A percentile compares a stretch with the other conserved stretches of the same genome.
Evolutionary conservation across 2,888 invertebrate species (phyloP).

Genomic region (Drosophila meridiana): DNA sequence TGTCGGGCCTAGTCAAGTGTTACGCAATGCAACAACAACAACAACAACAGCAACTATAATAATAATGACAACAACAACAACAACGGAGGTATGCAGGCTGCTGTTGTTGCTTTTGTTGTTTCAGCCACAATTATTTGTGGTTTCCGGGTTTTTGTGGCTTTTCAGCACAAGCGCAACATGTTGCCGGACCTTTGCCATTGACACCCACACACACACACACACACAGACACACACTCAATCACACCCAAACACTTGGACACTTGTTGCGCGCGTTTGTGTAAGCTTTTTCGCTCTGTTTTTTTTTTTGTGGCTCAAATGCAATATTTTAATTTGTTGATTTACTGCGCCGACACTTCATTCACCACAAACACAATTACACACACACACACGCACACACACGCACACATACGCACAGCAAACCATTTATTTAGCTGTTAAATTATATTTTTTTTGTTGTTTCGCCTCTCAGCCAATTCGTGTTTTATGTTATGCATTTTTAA

Average conservation of each 20-base stretch:
- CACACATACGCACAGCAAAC: slow-evolving; percentile 30
- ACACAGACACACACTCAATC: not conserved
- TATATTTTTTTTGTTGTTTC: slow-evolving; percentile 34
- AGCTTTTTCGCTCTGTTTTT: slow-evolving; percentile 16
- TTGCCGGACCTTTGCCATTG: slow-evolving; percentile 57
- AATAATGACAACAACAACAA: slow-evolving; percentile 12
- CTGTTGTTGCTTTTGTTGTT: slow-evolving; percentile 42
- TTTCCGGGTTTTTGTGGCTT: slow-evolving; percentile 77
- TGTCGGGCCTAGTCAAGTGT: slow-evolving; percentile 49
- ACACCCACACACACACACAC: slow-evolving; percentile 14
- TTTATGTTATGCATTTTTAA: slow-evolving; percentile 71
- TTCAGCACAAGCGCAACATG: slow-evolving; percentile 66
- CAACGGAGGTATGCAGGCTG: slow-evolving; percentile 5
- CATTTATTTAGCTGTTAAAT: slow-evolving; percentile 53
- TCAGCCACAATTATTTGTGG: slow-evolving; percentile 76
- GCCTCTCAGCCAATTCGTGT: slow-evolving; percentile 20
- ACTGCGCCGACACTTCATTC: slow-evolving; percentile 56
- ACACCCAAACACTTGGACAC: slow-evolving; percentile 23
- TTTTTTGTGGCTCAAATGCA: slow-evolving; percentile 40
- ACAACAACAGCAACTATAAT: slow-evolving; percentile 9
- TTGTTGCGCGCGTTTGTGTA: slow-evolving; percentile 46
- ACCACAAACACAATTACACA: slow-evolving; percentile 32
- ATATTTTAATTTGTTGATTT: slow-evolving; percentile 74
- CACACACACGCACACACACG: slow-evolving; percentile 30
- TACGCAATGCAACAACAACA: slow-evolving; percentile 55